A percentile compares a stretch with the other conserved stretches of the same genome.
Evolutionary conservation across 2,797 vertebrate species (phyloP).

Genomic region (Neopelma chrysocephalum): DNA sequence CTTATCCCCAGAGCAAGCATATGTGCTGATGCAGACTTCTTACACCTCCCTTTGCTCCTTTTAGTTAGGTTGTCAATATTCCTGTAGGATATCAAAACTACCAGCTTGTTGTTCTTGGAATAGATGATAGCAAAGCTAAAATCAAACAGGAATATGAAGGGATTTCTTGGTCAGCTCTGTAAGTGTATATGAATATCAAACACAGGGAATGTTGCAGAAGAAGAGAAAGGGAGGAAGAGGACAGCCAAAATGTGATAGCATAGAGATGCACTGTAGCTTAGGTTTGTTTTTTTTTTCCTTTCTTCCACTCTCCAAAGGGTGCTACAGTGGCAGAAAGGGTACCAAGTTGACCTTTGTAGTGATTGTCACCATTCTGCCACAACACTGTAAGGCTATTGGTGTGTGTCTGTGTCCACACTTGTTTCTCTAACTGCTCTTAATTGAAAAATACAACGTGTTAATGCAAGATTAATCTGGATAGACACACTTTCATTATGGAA

Average conservation of each 20-base stretch:
- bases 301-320: background rate
- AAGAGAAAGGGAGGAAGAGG: background rate
- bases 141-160: background rate
- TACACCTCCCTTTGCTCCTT: background rate
- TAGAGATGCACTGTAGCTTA: background rate
- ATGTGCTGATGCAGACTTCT: background rate
- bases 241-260: background rate
- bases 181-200: background rate
- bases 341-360: background rate
- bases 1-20: background rate
- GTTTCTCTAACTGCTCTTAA: background rate
- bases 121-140: background rate
- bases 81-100: background rate
- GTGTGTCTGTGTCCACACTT: rapidly evolving
- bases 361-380: background rate
- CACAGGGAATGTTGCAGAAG: background rate
- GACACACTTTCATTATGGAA: background rate
- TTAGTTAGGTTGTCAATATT: background rate
- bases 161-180: background rate
- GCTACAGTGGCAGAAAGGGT: background rate
- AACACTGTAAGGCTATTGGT: background rate
- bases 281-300: rapidly evolving
- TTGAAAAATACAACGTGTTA: background rate
- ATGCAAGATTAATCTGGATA: background rate
- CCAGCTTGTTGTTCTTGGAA: background rate